These are phyloP conservation scores for Notechis scutatus DNA, from an alignment of 2,113 vertebrate genomes.

Conservation along the genomic window DNA sequence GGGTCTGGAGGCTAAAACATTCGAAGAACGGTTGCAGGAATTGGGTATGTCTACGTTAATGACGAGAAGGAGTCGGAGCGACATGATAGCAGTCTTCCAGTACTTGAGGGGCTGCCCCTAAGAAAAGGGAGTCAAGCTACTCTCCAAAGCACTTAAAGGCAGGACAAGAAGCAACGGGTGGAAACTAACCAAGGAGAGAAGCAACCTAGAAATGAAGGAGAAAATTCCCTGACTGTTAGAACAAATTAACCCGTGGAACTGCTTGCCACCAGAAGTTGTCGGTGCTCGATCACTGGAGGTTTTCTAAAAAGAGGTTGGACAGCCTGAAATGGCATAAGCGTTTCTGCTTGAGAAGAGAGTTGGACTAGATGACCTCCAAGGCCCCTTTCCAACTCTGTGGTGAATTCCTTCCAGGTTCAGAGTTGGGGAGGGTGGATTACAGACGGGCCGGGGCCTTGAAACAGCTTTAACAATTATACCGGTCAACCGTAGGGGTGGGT, in stretches of 20 bases:
- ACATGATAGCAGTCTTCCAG: not conserved
- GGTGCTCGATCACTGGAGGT: not conserved
- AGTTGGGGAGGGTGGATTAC: slow-evolving; percentile 39
- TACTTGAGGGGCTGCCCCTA: not conserved
- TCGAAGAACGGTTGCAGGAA: not conserved
- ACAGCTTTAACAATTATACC: not conserved
- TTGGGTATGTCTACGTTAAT: not conserved
- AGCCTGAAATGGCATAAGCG: not conserved
- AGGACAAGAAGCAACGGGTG: not conserved
- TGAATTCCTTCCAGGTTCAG: not conserved
- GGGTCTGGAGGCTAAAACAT: not conserved
- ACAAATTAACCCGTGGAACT: not conserved
- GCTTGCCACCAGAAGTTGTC: not conserved
- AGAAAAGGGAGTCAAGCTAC: not conserved
- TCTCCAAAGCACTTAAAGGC: not conserved
- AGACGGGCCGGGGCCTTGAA: slow-evolving; percentile 22
- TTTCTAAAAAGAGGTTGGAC: not conserved
- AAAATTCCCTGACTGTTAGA: not conserved
- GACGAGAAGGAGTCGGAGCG: too few relatives aligned
- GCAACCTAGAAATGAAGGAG: not conserved
- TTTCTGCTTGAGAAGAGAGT: not conserved
- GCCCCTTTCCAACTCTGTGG: not conserved
- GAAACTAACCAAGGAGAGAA: not conserved
- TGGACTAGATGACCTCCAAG: not conserved
- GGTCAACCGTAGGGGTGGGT: not conserved